Conservation (phyloP, 2,113 vertebrate genomes). For the Pongo pygmaeus region DNA sequence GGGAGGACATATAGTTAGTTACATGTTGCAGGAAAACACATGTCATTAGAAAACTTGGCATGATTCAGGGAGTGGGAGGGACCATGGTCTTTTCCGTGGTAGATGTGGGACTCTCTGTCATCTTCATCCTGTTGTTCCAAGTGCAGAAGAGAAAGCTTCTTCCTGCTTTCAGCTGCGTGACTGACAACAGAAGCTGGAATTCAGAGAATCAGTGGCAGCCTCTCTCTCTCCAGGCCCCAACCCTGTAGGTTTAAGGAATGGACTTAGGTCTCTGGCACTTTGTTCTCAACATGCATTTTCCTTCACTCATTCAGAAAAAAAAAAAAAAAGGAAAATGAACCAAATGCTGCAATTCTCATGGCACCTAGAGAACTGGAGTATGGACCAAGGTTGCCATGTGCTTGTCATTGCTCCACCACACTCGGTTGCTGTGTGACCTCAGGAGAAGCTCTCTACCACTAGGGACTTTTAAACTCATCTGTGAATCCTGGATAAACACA, state of each 20-base stretch:
- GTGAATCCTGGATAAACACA: too few relatives aligned
- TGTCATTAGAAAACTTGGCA: neutral
- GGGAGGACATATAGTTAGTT: neutral
- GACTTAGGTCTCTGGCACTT: neutral
- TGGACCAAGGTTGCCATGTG: too few relatives aligned
- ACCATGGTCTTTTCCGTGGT: neutral
- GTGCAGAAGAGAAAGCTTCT: neutral
- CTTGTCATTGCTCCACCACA: too few relatives aligned
- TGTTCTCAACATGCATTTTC: neutral
- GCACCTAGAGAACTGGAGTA: too few relatives aligned
- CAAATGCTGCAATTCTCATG: too few relatives aligned
- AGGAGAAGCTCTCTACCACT: too few relatives aligned
- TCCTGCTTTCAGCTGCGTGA: neutral
- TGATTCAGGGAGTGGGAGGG: neutral
- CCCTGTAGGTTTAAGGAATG: neutral
- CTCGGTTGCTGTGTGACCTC: too few relatives aligned
- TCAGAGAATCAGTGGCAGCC: neutral
- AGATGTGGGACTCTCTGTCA: neutral
- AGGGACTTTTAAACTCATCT: too few relatives aligned
- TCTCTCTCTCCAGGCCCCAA: neutral
- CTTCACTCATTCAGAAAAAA: neutral
- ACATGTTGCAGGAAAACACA: neutral
- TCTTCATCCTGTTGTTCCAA: neutral
- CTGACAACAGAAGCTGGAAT: neutral
- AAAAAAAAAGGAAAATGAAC: too few relatives aligned